These are phyloP conservation scores for Cyclophora punctaria DNA, from an alignment of 2,888 invertebrate species.

Conservation along the genomic window DNA sequence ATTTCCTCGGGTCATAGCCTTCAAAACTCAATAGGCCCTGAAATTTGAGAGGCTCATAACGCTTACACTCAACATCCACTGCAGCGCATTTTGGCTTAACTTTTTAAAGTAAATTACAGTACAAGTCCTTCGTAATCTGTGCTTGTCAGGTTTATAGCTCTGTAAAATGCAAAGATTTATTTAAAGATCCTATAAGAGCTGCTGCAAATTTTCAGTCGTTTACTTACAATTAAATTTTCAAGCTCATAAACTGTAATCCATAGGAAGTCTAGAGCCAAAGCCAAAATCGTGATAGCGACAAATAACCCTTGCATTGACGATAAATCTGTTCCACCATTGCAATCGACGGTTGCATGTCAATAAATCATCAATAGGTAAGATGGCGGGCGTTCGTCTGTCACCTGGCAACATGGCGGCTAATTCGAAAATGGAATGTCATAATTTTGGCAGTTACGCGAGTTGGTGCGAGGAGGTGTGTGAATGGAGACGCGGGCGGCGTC, in stretches of 20 bases:
- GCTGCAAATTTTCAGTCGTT: too few relatives aligned
- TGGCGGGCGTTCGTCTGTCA: conserved; percentile 44
- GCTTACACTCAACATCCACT: conserved; percentile 15
- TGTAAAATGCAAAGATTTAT: too few relatives aligned
- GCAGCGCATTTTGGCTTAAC: too few relatives aligned
- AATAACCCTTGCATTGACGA: conserved; percentile 2
- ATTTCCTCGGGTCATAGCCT: conserved; percentile 59
- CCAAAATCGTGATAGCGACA: conserved; percentile 7
- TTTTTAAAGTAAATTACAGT: too few relatives aligned
- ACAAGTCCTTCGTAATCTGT: too few relatives aligned
- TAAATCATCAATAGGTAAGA: conserved; percentile 26
- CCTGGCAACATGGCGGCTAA: conserved; percentile 34
- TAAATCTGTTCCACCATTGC: conserved; percentile 10
- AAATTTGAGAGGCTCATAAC: conserved; percentile 44
- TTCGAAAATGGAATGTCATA: conserved; percentile 67
- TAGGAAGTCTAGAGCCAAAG: background rate
- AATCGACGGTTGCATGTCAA: conserved; percentile 10
- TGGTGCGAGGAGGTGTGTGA: conserved; percentile 57
- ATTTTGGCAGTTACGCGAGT: conserved; percentile 67
- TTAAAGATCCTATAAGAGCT: too few relatives aligned
- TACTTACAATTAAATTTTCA: too few relatives aligned
- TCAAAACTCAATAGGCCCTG: conserved; percentile 56
- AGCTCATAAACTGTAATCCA: too few relatives aligned
- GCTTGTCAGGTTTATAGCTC: too few relatives aligned
- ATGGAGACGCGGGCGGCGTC: conserved; percentile 61